Base-by-base conservation (phyloP, 1,140 invertebrate species). In the Macrostomum lignano region DNA sequence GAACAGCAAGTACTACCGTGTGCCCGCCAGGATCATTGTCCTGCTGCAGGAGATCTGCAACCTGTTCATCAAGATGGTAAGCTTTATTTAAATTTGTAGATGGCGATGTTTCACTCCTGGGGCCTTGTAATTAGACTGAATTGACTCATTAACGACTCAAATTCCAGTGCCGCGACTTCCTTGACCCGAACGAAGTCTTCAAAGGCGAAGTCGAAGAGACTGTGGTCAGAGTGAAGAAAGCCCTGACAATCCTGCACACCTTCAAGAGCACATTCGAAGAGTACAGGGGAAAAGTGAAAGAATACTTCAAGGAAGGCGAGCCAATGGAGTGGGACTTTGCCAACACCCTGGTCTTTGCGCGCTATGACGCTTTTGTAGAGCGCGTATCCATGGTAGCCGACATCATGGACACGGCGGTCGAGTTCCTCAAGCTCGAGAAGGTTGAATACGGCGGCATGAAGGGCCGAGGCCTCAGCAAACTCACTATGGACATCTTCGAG, bases 351-450 rank as follows among this genome's bases (percentile, higher is more conserved):
- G 71, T 88, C 31, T 88, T 88, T 55, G 66, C 68, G 39, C 63
- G 78, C 42, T 69, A 74, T 49, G 70, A 81, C 47, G 68, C 68
- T 30, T 91, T 88, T 52, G 47, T 76, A 3, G 68, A 73, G 29
- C 63, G 79, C 38, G 52, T 86, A 1, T 63, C 69, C 35, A 74
- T 71, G 6, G 74, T 88, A 38, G 70, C 74, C 51, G 68, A 69
- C 48, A 43, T 88, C 45, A 86, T 88, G 51, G 67, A 78, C 48
- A 81, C 76, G 3, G 74, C 82, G 2, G 51, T 77, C 33, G 81
- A 91, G 57, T 88, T 88, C 53, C 69, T 73, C 44, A 86, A 88
- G 54, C 59, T 93, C 37, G 81, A 86, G 59, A 81, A 84, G 60
- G 72, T 88, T 20, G 81, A 88, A 64, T 72, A 88, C 41, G 79